These are phyloP conservation scores for Schizopygopsis pylzovi DNA, from an alignment of 2,797 vertebrate genomes.

Conservation along the genomic window DNA sequence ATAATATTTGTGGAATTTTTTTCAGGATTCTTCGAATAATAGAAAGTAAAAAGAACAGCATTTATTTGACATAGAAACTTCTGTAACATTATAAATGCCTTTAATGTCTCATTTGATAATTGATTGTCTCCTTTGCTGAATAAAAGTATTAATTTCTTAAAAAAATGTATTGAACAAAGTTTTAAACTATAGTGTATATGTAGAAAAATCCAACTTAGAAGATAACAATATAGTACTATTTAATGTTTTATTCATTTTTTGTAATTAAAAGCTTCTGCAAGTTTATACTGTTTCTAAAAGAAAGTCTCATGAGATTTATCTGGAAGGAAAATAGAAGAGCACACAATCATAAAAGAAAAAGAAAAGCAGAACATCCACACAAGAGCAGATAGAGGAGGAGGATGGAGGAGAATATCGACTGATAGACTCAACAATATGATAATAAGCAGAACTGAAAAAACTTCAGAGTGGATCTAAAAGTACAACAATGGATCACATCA, in stretches of 20 bases:
- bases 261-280: constrained; percentile 15
- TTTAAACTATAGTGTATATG: background rate
- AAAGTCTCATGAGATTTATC: background rate
- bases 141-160: background rate
- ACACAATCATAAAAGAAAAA: constrained; percentile 10
- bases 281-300: constrained; percentile 24
- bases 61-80: background rate
- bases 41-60: background rate
- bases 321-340: background rate
- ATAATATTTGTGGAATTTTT: background rate
- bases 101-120: background rate
- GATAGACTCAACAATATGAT: constrained; percentile 12
- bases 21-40: background rate
- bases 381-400: constrained; percentile 1
- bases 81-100: background rate
- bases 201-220: background rate
- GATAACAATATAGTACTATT: background rate
- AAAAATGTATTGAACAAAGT: background rate
- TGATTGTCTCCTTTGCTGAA: background rate
- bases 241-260: constrained; percentile 9
- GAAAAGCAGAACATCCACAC: background rate
- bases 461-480: constrained; percentile 17
- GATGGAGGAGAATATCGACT: constrained; percentile 26
- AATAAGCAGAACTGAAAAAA: background rate
- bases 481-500: constrained; percentile 23